Conservation (phyloP, 2,113 vertebrate genomes). For the Chitala chitala region DNA sequence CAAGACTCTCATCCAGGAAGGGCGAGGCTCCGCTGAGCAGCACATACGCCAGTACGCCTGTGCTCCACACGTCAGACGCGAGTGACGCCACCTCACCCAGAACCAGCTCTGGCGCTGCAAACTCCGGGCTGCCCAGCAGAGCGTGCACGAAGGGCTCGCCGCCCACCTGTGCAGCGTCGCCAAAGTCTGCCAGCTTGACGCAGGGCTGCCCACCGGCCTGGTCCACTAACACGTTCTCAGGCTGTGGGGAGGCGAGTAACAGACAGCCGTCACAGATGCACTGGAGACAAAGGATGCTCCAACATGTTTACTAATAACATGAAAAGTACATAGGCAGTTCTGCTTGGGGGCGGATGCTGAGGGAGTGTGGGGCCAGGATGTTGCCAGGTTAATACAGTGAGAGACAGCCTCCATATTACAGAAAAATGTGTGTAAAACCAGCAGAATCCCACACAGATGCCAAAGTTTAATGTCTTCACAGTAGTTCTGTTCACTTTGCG, state of each 20-base stretch:
- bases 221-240: constrained; percentile 92
- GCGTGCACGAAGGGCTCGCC: constrained; percentile 83
- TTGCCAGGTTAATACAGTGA: no score
- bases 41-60: constrained; percentile 92
- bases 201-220: constrained; percentile 75
- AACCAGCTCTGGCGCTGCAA: constrained; percentile 91
- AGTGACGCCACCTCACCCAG: constrained; percentile 87
- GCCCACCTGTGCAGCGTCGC: constrained; percentile 86
- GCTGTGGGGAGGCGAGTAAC: constrained; percentile 57
- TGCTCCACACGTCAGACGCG: constrained; percentile 89
- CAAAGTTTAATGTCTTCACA: no score
- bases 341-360: no score
- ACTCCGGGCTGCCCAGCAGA: constrained; percentile 92
- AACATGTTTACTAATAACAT: not conserved
- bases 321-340: no score
- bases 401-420: no score
- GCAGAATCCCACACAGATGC: no score
- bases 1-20: constrained; percentile 93
- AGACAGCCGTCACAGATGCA: not conserved
- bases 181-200: constrained; percentile 88
- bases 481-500: no score
- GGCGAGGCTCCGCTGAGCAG: constrained; percentile 96
- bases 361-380: no score
- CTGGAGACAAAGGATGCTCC: not conserved
- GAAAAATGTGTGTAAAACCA: no score